Evolutionary conservation across 2,888 invertebrate species (phyloP), one percentile per base, ranked within the genome.

Genomic region (Drosophila mimica): DNA sequence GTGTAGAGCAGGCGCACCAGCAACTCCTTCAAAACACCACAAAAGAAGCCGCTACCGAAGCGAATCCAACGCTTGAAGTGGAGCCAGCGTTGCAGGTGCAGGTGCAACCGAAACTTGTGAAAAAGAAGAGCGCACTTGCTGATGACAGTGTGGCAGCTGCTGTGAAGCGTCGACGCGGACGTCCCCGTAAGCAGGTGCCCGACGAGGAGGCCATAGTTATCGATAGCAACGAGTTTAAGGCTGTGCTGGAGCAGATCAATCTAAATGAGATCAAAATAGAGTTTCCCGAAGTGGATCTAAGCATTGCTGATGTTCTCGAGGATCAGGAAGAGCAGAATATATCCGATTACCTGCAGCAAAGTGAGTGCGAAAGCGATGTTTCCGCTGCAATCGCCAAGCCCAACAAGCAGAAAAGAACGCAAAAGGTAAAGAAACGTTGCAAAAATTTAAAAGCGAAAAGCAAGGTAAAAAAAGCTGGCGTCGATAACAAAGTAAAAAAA

Each of bases 131-230:
- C 1, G 52, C 2, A 0, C n/a, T 57, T 9, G 46, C 46, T 13
- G 48, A 28, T 15, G 82, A 87, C 11, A 77, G 79, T 46, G 86
- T 86, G 11, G 81, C 84, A 15, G 77, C 81, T 6, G n/a, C 70
- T 15, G 84, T 84, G 0, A 88, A 89, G 59, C 87, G 87, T 2
- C 79, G 90, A 9, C 89, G 92, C 17, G 82, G 90, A 15, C 80
- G 84, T 17, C 76, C 72, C 1, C 76, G 82, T 20, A 85, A 88
- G 9, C 59, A 59, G n/a, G 15, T 59, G 15, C 53, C 38, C 0
- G 34, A 1, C 13, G 65, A 75, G n/a, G 34, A 43, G 40, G 62
- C 68, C 56, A 52, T 67, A 53, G 63, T 36, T 61, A 71, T 74
- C 8, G 58, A 81, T n/a, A 70, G 64, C 20, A 79, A 51, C 17